A percentile compares a stretch with the other conserved stretches of the same genome.
phyloP scores from a whole-genome alignment of 2,797 vertebrate genomes.

The Pipistrellus pipistrellus region DNA sequence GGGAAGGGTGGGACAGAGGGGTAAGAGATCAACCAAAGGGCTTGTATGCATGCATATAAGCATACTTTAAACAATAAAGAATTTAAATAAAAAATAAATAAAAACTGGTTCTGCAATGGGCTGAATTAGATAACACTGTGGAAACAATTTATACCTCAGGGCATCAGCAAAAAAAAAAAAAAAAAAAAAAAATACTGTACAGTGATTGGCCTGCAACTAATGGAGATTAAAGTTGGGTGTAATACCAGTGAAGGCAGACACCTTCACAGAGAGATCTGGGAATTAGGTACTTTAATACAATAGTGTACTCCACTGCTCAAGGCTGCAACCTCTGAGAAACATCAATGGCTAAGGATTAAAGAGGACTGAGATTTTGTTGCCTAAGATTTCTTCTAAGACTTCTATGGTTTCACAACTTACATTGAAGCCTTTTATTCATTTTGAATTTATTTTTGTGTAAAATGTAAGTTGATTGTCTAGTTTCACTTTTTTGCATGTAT shows the following conservation, averaged over 20 bases:
- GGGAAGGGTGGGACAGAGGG: too few species aligned
- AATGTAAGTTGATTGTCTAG: too few species aligned
- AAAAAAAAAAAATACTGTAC: neutral
- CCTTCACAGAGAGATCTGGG: neutral
- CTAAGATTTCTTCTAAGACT: too few species aligned
- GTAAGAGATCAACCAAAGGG: too few species aligned
- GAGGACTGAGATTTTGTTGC: too few species aligned
- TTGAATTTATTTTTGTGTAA: too few species aligned
- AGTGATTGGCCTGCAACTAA: neutral
- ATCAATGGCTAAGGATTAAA: neutral
- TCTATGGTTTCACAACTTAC: too few species aligned
- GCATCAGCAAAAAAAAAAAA: neutral
- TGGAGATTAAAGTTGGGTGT: neutral
- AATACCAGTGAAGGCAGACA: neutral
- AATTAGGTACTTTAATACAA: neutral
- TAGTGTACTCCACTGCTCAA: neutral
- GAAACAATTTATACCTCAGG: neutral
- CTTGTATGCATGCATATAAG: too few species aligned
- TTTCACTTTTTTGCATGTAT: too few species aligned
- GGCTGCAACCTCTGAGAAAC: neutral
- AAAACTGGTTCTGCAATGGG: neutral
- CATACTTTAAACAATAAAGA: too few species aligned
- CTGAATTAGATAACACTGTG: neutral
- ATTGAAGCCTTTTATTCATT: too few species aligned
- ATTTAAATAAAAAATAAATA: too few species aligned